These are phyloP conservation scores for Yponomeuta evonymella DNA, from an alignment of 2,888 invertebrate species.

Conservation along the genomic window DNA sequence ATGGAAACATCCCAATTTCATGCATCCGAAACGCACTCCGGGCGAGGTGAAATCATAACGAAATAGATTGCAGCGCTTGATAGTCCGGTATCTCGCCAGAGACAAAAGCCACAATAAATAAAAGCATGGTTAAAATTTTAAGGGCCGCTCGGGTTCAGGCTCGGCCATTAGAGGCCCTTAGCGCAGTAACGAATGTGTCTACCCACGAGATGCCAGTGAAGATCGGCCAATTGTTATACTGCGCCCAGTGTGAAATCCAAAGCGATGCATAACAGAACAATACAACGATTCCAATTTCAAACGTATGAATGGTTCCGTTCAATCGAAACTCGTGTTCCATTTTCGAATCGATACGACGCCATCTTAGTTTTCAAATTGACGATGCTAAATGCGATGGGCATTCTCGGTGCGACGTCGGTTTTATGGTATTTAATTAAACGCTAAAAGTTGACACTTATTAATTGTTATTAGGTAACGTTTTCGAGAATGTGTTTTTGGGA, in stretches of 20 bases:
- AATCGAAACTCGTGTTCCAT: conserved; percentile 16
- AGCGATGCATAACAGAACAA: conserved; percentile 38
- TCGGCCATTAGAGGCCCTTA: conserved; percentile 70
- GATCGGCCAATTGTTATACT: conserved; percentile 56
- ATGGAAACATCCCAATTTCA: conserved; percentile 14
- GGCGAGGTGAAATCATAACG: conserved; percentile 48
- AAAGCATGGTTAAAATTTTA: conserved; percentile 69
- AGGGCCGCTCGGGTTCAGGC: conserved; percentile 52
- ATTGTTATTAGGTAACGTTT: conserved; percentile 47
- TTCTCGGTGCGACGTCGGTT: conserved; percentile 31
- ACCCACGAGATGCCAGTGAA: conserved; percentile 50
- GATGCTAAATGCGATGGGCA: conserved; percentile 20
- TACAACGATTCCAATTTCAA: conserved; percentile 29
- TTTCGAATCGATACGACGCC: conserved; percentile 8
- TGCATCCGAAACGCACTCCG: conserved; percentile 21
- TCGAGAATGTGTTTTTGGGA: conserved; percentile 49
- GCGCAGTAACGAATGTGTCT: conserved; percentile 54
- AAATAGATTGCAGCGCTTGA: conserved; percentile 49
- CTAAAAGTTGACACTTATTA: conserved; percentile 64
- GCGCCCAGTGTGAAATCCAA: conserved; percentile 54
- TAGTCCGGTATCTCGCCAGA: conserved; percentile 40
- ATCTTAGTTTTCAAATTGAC: conserved; percentile 21
- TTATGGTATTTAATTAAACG: conserved; percentile 60
- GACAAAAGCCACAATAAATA: conserved; percentile 66
- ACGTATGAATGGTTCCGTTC: conserved; percentile 25